Evolutionary conservation across 37 sponge, comb jelly and placozoan species (phyloP).

Genomic region (Axinella damicornis): DNA sequence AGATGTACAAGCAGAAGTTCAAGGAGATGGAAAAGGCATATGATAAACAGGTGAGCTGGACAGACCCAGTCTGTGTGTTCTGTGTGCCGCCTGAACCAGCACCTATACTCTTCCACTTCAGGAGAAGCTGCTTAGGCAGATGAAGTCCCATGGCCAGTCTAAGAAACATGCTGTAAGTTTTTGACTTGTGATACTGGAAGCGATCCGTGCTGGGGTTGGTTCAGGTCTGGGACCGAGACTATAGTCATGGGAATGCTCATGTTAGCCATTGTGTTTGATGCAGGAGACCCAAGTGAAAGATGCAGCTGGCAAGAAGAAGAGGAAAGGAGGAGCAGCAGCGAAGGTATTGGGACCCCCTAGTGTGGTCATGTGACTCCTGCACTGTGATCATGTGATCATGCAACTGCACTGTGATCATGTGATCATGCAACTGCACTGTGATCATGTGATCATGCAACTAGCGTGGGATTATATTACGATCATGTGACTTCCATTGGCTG

Average conservation of each 20-base stretch:
- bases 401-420: too few species aligned
- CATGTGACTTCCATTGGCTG: too few species aligned
- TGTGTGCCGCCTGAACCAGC: background rate
- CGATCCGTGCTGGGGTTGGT: too few species aligned
- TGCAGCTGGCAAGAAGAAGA: slow-evolving; percentile 46
- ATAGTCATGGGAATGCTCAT: background rate
- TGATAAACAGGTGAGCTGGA: slow-evolving; percentile 69
- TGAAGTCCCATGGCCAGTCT: slow-evolving; percentile 85
- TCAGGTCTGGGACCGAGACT: too few species aligned
- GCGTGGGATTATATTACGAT: too few species aligned
- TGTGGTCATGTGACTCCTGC: too few species aligned
- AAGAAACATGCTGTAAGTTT: slow-evolving; percentile 80
- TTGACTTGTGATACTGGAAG: too few species aligned
- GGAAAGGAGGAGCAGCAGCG: slow-evolving; percentile 1
- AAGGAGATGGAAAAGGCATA: slow-evolving; percentile 93
- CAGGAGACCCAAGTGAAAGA: slow-evolving; percentile 64
- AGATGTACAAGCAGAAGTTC: slow-evolving; percentile 93
- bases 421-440: too few species aligned
- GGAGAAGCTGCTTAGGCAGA: slow-evolving; percentile 67
- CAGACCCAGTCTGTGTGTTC: too few species aligned
- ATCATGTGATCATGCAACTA: too few species aligned
- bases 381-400: too few species aligned
- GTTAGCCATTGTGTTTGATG: background rate
- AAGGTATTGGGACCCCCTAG: too few species aligned
- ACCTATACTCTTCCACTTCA: background rate